Conservation (phyloP, 2,888 invertebrate genomes). For the Ctenicera cuprea region DNA sequence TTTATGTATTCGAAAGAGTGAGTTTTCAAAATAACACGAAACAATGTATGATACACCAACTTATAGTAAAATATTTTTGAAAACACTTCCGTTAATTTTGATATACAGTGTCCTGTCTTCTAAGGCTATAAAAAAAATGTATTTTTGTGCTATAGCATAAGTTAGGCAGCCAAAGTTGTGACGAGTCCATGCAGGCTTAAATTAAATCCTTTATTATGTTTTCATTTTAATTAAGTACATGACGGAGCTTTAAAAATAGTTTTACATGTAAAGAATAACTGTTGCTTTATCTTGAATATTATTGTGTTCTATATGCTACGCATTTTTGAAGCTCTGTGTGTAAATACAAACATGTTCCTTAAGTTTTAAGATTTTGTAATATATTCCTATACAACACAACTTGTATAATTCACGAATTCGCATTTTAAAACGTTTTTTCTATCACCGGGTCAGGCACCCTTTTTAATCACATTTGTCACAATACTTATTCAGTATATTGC, state of each 20-base stretch:
- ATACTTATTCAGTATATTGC: slow-evolving; percentile 20
- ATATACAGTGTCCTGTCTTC: background rate
- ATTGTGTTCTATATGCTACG: background rate
- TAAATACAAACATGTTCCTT: slow-evolving; percentile 20
- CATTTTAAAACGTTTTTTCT: slow-evolving; percentile 16
- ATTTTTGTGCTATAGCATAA: slow-evolving; percentile 20
- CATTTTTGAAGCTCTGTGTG: slow-evolving; percentile 24
- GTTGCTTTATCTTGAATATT: background rate
- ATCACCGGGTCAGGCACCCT: slow-evolving; percentile 9
- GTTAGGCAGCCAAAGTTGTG: too few species aligned
- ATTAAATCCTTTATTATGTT: too few species aligned
- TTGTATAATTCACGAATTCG: slow-evolving; percentile 9
- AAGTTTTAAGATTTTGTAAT: slow-evolving; percentile 23
- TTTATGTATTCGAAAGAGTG: slow-evolving; percentile 3
- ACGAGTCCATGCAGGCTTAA: background rate
- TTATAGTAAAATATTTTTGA: slow-evolving; percentile 22
- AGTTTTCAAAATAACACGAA: slow-evolving; percentile 15
- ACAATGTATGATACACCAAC: slow-evolving; percentile 34
- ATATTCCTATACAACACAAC: slow-evolving; percentile 10
- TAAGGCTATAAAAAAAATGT: background rate
- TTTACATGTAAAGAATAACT: background rate
- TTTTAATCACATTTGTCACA: slow-evolving; percentile 29
- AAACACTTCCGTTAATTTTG: background rate
- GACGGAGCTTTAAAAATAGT: slow-evolving; percentile 20
- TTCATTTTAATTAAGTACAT: background rate